Conservation (phyloP, 2,888 invertebrate species). For the Pharmacophagus antenor region DNA sequence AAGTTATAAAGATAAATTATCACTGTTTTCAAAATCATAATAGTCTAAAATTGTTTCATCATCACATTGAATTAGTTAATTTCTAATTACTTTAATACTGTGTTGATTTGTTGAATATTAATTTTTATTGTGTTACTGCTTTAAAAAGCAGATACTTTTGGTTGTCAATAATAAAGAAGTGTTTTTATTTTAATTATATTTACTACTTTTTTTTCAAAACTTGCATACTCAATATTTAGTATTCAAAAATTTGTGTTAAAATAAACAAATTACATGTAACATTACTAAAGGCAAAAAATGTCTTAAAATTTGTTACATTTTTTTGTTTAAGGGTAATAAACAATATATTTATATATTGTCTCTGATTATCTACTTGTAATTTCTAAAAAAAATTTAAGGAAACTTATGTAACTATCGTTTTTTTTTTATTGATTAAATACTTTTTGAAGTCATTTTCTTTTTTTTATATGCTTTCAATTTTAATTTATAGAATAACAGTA, state of each 20-base stretch:
- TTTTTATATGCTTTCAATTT: too few species aligned
- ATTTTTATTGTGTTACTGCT: neutral
- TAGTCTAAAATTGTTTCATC: neutral
- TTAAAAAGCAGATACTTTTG: neutral
- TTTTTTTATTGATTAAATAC: constrained; percentile 10
- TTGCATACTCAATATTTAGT: neutral
- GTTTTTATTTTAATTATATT: neutral
- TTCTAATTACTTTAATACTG: too few species aligned
- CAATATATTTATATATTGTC: constrained; percentile 27
- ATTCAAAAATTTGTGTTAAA: neutral
- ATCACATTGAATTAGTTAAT: too few species aligned
- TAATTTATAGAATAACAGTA: too few species aligned
- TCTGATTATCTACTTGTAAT: neutral
- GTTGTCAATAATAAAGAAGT: neutral
- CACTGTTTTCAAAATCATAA: too few species aligned
- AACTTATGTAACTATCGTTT: neutral
- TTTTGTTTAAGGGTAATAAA: constrained; percentile 4
- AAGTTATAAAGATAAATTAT: constrained; percentile 16
- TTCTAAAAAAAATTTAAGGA: neutral
- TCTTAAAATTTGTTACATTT: neutral
- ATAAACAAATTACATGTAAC: neutral
- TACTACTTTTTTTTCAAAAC: neutral
- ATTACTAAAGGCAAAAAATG: neutral
- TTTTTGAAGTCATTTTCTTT: neutral
- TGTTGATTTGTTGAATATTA: too few species aligned